Evolutionary conservation across 2,888 invertebrate species (phyloP).

Genomic region (Luperina nickerlii): DNA sequence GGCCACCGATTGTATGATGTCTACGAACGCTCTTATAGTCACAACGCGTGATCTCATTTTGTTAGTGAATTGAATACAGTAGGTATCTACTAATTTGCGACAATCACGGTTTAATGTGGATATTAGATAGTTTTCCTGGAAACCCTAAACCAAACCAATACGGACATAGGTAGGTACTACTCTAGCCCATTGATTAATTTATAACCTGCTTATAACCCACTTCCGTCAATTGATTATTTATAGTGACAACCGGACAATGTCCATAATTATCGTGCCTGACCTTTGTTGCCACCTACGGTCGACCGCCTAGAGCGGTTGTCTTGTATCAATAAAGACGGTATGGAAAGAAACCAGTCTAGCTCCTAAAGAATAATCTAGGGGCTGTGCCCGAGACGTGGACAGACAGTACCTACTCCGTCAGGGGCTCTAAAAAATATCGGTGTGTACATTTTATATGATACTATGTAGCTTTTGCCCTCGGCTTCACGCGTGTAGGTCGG

Average conservation of each 20-base stretch:
- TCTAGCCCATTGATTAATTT: not conserved
- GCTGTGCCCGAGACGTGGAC: too few species aligned
- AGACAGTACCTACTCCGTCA: not conserved
- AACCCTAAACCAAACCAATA: not conserved
- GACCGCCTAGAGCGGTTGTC: not conserved
- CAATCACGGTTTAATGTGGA: not conserved
- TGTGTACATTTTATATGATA: not conserved
- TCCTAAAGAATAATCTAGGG: not conserved
- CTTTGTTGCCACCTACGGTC: conserved; percentile 17
- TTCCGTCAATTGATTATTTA: conserved; percentile 27
- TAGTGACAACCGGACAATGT: conserved; percentile 6
- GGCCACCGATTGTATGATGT: not conserved
- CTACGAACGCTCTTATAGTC: not conserved
- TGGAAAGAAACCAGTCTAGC: not conserved
- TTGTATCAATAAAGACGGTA: not conserved
- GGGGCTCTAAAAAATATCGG: not conserved
- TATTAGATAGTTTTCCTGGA: not conserved
- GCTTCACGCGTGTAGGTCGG: not conserved
- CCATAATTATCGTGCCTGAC: conserved; percentile 6
- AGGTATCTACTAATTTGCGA: not conserved
- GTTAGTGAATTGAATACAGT: not conserved
- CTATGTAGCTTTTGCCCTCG: not conserved
- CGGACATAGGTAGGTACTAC: not conserved
- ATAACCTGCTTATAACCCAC: conserved; percentile 2
- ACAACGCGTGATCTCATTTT: not conserved